Percentiles rank a stretch among this genome's conserved stretches.
phyloP scores from a whole-genome alignment of 2,888 invertebrate genomes.

The Catocala nupta region DNA sequence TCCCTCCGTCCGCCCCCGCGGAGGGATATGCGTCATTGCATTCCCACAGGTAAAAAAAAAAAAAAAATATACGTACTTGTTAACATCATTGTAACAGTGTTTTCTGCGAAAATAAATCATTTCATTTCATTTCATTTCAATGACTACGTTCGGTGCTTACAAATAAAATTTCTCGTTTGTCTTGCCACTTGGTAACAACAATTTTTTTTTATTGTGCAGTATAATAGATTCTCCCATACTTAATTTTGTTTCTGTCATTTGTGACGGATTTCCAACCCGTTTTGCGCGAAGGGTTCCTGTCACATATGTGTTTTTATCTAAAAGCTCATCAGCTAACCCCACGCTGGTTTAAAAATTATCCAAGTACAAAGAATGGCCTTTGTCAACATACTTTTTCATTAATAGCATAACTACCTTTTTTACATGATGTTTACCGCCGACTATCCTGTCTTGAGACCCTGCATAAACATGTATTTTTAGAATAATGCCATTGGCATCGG shows the following conservation, averaged over 20 bases:
- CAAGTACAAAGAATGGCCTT: too few relatives aligned
- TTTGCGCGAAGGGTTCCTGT: constrained; percentile 41
- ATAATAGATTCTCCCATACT: constrained; percentile 24
- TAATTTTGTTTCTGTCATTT: constrained; percentile 22
- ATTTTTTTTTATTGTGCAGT: too few relatives aligned
- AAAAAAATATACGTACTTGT: too few relatives aligned
- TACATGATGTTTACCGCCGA: constrained; percentile 33
- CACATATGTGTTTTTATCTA: constrained; percentile 37
- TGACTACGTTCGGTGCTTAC: too few relatives aligned
- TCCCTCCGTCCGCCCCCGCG: too few relatives aligned
- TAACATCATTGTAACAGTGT: too few relatives aligned
- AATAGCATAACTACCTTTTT: constrained; percentile 33
- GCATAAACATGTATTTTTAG: constrained; percentile 45
- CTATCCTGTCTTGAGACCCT: constrained; percentile 30
- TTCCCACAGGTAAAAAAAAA: too few relatives aligned
- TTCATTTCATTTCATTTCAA: too few relatives aligned
- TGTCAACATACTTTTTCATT: constrained; percentile 36
- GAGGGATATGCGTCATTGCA: too few relatives aligned
- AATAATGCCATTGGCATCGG: constrained; percentile 38
- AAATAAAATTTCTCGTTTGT: too few relatives aligned
- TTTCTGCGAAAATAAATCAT: too few relatives aligned
- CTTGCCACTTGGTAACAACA: too few relatives aligned
- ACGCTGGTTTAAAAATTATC: constrained; percentile 30
- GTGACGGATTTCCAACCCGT: constrained; percentile 31
- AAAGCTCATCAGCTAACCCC: constrained; percentile 35